These are phyloP conservation scores for Trissoscelio sp. DNA, from an alignment of 2,888 invertebrate genomes.

Conservation along the genomic window DNA sequence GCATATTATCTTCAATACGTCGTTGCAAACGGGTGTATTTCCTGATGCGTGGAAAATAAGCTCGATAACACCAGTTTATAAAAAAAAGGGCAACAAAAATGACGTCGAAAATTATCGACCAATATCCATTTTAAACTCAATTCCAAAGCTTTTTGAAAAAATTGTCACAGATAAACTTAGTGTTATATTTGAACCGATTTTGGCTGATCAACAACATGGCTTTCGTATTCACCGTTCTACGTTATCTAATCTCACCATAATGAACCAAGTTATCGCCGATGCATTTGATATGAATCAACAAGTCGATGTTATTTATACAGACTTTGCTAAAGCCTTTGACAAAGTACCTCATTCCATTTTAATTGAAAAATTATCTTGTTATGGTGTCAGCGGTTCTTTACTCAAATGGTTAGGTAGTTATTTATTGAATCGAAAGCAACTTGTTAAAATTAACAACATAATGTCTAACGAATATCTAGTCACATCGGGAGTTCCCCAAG, in stretches of 20 bases:
- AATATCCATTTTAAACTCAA: too few species aligned
- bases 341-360: too few species aligned
- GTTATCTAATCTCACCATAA: background rate
- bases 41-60: constrained; percentile 57
- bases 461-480: background rate
- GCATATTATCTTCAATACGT: constrained; percentile 45
- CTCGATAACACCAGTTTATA: constrained; percentile 40
- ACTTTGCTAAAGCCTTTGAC: too few species aligned
- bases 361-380: background rate
- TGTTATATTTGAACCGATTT: constrained; percentile 17
- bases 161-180: background rate
- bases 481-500: constrained; percentile 10
- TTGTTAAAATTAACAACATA: background rate
- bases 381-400: background rate
- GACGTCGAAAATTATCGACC: too few species aligned
- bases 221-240: background rate
- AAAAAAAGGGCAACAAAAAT: background rate
- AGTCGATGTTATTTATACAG: too few species aligned
- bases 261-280: background rate
- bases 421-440: background rate
- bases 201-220: constrained; percentile 16
- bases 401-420: background rate
- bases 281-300: too few species aligned
- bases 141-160: constrained; percentile 5
- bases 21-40: constrained; percentile 49